Base-by-base conservation (phyloP, 2,888 invertebrate genomes). In the Macrophya annulata region DNA sequence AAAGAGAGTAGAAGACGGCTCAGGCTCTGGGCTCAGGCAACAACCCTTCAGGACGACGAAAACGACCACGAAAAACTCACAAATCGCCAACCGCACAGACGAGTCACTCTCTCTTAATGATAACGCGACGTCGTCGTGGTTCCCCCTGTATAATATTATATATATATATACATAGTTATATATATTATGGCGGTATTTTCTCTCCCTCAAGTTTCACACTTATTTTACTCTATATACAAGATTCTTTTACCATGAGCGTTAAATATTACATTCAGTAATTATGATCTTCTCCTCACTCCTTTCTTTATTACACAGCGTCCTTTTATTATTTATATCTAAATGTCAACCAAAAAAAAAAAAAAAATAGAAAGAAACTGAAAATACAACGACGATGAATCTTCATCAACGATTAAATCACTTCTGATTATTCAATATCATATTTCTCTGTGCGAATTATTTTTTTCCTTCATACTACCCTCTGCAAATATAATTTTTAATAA, bases 191-290 rank as follows among this genome's bases (percentile, higher is more conserved):
- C 71, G 17, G 9, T 21, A 15, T 31, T 10, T 51, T 37, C 76
- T 51, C 59, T 62, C 59, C 43, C 81, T 81, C 43, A 81, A 81
- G 62, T 81, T 81, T 62, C 81, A 81, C 81, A 62, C 81, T 81
- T 37, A 21, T 79, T 59, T 21, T 43, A 79, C 59, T 59, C 59
- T 12, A 10, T 25, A 25, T 55, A 17, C 17, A 12, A 43, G 43
- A 43, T 21, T 79, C 21, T 51, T 62, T 79, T 65, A 40, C 21
- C 37, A 17, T 21, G 21, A 81, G 40, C 40, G n/a, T 51, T 25
- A 45, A 74, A 43, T 37, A 43, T 40, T 43, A 37, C 43, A n/a
- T 55, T 8, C n/a, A 55, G 55, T 55, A 55, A n/a, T n/a, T 43
- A 72, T 37, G 0, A 72, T 43, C 72, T 5, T 31, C 68, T 5